Evolutionary conservation across 2,888 invertebrate genomes (phyloP).

Genomic region (Cryptus armator): DNA sequence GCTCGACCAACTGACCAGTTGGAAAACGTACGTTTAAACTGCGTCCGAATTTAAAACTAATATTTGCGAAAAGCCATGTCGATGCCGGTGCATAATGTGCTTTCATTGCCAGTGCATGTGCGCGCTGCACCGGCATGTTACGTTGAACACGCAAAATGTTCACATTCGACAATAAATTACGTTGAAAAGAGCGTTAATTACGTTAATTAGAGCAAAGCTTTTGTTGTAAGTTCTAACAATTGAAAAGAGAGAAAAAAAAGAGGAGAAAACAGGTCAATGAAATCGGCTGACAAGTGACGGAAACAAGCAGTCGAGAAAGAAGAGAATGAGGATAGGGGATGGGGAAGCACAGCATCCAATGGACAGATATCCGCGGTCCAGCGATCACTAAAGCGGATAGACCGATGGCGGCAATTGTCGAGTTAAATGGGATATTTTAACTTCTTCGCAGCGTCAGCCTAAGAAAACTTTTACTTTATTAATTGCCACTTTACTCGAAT

Average conservation of each 20-base stretch:
- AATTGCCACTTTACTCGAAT: constrained; percentile 70
- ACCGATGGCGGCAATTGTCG: constrained; percentile 68
- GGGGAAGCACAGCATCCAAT: neutral
- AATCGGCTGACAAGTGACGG: constrained; percentile 16
- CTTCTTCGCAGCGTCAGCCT: constrained; percentile 68
- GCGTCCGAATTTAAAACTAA: constrained; percentile 30
- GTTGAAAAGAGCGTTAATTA: constrained; percentile 12
- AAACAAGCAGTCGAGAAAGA: neutral
- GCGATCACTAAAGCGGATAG: constrained; percentile 59
- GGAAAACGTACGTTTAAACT: constrained; percentile 24
- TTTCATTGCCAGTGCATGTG: neutral
- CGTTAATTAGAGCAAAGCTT: constrained; percentile 19
- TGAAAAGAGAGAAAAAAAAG: neutral
- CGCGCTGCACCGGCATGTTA: neutral
- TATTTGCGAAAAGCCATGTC: constrained; percentile 26
- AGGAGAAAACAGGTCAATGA: constrained; percentile 7
- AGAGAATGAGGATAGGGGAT: neutral
- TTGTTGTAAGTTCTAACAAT: neutral
- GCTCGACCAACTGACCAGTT: constrained; percentile 42
- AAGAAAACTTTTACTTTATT: constrained; percentile 69
- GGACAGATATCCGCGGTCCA: constrained; percentile 46
- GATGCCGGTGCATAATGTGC: neutral
- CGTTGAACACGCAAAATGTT: neutral
- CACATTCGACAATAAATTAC: neutral
- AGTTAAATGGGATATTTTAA: constrained; percentile 70